Evolutionary conservation across 2,888 invertebrate genomes (phyloP).

Genomic region (Dicroscelio sp.): DNA sequence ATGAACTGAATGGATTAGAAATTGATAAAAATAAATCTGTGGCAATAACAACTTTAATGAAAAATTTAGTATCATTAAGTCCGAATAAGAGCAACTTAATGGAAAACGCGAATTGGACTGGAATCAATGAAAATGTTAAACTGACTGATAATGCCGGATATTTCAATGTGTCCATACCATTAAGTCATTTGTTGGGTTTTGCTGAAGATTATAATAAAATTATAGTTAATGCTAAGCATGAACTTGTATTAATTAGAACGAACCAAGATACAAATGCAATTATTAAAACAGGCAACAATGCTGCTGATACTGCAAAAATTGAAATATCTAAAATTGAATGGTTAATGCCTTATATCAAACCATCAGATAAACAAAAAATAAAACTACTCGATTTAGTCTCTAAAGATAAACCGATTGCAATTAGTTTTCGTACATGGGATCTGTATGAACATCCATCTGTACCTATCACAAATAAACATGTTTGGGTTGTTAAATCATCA

Average conservation of each 20-base stretch:
- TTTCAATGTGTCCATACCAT: slow-evolving; percentile 88
- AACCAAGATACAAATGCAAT: slow-evolving; percentile 26
- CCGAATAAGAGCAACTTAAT: slow-evolving; percentile 36
- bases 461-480: neutral
- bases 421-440: slow-evolving; percentile 29
- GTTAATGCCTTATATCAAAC: slow-evolving; percentile 36
- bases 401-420: slow-evolving; percentile 5
- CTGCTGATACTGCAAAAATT: slow-evolving; percentile 10
- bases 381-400: slow-evolving; percentile 27
- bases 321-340: slow-evolving; percentile 10
- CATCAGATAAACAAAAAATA: slow-evolving; percentile 12
- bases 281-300: neutral
- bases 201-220: no score
- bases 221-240: no score
- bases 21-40: slow-evolving; percentile 85
- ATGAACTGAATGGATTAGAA: slow-evolving; percentile 89
- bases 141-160: slow-evolving; percentile 77
- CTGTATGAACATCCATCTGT: slow-evolving; percentile 24
- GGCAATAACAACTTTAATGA: slow-evolving; percentile 77
- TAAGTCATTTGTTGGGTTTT: slow-evolving; percentile 88
- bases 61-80: slow-evolving; percentile 78
- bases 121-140: slow-evolving; percentile 38
- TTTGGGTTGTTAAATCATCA: slow-evolving; percentile 81
- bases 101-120: slow-evolving; percentile 86
- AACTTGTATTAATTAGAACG: slow-evolving; percentile 9